phyloP scores from a whole-genome alignment of 2,113 vertebrate species.

The Onychorhynchus coronatus region DNA sequence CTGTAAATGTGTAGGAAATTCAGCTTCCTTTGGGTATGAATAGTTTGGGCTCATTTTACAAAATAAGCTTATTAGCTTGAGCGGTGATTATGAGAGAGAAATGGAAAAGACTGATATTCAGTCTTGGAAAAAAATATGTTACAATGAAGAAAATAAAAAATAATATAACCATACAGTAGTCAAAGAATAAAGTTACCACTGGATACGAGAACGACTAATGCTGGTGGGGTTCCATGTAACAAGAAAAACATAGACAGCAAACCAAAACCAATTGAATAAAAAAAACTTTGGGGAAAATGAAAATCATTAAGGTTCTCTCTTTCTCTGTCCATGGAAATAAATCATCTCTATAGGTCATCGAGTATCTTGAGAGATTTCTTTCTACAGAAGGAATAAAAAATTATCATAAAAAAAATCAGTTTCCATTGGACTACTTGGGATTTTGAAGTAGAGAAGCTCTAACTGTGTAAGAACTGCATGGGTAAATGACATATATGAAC shows the following conservation, averaged over 20 bases:
- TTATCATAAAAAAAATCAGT: neutral
- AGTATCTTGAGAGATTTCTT: neutral
- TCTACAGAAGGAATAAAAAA: neutral
- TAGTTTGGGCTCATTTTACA: neutral
- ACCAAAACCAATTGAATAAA: neutral
- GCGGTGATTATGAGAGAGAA: neutral
- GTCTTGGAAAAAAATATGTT: neutral
- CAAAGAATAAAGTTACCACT: neutral
- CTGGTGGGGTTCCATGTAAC: too few relatives aligned
- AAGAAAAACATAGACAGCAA: neutral
- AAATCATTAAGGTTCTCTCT: neutral
- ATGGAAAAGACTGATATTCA: neutral
- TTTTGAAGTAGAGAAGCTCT: neutral
- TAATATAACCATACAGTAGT: neutral
- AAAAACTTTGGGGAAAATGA: neutral
- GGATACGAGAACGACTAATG: neutral
- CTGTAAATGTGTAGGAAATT: neutral
- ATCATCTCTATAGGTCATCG: neutral
- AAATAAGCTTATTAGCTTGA: neutral
- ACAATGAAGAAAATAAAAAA: neutral
- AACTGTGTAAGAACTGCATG: neutral
- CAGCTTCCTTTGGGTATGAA: neutral
- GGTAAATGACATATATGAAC: neutral
- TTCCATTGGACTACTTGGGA: neutral
- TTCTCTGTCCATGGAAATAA: neutral